These are phyloP conservation scores for Colius striatus DNA, from an alignment of 2,113 vertebrate species.

Conservation along the genomic window DNA sequence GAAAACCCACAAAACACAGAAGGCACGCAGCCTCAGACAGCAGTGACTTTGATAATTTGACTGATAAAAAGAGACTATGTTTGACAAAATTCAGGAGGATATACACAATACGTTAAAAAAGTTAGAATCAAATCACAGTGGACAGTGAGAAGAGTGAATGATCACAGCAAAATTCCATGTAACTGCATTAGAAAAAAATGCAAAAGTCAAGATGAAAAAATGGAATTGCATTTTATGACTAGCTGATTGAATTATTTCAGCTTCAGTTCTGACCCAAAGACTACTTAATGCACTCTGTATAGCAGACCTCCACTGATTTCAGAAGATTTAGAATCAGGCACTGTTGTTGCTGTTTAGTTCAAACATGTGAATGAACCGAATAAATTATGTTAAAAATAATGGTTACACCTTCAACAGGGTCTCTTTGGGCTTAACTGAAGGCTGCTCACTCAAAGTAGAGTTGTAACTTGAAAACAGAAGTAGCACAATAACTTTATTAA, in stretches of 20 bases:
- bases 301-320: neutral
- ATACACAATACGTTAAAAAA: neutral
- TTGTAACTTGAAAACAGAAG: neutral
- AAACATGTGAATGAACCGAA: neutral
- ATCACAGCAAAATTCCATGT: neutral
- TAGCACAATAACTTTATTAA: neutral
- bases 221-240: neutral
- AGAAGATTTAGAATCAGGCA: neutral
- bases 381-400: neutral
- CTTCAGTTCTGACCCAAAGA: neutral
- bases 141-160: neutral
- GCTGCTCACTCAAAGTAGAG: neutral
- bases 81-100: neutral
- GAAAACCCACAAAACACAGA: neutral
- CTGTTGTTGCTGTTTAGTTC: neutral
- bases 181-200: neutral
- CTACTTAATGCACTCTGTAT: neutral
- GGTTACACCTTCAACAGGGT: neutral
- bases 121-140: neutral
- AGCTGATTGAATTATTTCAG: neutral
- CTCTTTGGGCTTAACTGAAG: neutral
- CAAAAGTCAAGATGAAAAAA: neutral
- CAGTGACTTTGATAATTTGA: neutral
- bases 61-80: neutral
- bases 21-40: neutral